Conservation (phyloP, 2,888 invertebrate species). For the Cecidostiba fungosa region DNA sequence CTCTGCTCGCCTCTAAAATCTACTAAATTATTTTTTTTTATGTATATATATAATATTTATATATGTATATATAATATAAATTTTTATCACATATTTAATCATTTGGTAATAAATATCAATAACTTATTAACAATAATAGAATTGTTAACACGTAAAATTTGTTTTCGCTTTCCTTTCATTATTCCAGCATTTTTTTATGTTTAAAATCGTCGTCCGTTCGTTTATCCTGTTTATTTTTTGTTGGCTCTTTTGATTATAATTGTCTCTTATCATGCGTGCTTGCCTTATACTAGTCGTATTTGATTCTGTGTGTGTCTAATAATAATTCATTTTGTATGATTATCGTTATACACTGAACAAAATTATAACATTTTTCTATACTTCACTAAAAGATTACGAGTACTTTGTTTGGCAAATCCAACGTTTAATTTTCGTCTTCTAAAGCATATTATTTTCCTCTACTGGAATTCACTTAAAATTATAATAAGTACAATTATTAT, state of each 20-base stretch:
- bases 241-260: slow-evolving; percentile 25
- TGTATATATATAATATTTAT: slow-evolving; percentile 65
- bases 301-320: background rate
- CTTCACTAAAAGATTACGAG: background rate
- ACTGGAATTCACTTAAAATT: slow-evolving; percentile 37
- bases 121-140: slow-evolving; percentile 75
- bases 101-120: slow-evolving; percentile 73
- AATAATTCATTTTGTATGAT: background rate
- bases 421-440: slow-evolving; percentile 1
- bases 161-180: slow-evolving; percentile 27
- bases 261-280: background rate
- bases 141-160: slow-evolving; percentile 64
- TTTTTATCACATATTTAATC: slow-evolving; percentile 75
- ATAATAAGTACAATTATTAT: slow-evolving; percentile 45
- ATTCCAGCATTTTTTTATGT: slow-evolving; percentile 27
- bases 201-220: slow-evolving; percentile 46
- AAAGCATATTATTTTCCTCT: slow-evolving; percentile 6
- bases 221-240: slow-evolving; percentile 34
- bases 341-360: background rate
- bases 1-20: slow-evolving; percentile 68
- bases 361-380: background rate
- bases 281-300: slow-evolving; percentile 2
- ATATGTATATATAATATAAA: slow-evolving; percentile 66
- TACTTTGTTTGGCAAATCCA: background rate
- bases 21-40: slow-evolving; percentile 73